Evolutionary conservation across 2,888 invertebrate genomes (phyloP), one percentile per base, ranked within the genome.

Genomic region (Neoascia interrupta): DNA sequence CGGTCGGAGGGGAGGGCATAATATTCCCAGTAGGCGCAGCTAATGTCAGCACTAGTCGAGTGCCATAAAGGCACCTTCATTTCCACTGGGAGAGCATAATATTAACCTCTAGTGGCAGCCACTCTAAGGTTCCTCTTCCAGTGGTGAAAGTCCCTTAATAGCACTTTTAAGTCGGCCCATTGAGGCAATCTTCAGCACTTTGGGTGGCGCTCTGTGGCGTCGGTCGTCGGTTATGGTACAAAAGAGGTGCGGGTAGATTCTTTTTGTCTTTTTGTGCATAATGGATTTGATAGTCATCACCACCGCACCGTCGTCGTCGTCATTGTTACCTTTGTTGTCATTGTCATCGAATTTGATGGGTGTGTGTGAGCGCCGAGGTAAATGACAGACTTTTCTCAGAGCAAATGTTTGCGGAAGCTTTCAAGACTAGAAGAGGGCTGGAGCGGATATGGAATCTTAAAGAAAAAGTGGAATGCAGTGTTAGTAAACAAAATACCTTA

Each of bases 71-170:
- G 36, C 16, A 23, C 41, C 39, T 51, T 66, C 18, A 13, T 15
- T n/a, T 19, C 11, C 21, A 31, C 13, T 39, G 13, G 13, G 34
- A 51, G 49, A 41, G 34, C 54, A 54, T 18, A 41, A 53, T 41
- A 37, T 23, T 75, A 49, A 75, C 41, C 61, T 69, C 75, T 63
- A 51, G 69, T 63, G 61, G 49, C 54, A 75, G 75, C 49, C 61
- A 69, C 63, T 69, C 63, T 39, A 69, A 63, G 36, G 56, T 51
- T 51, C 45, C 61, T 61, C 36, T 51, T n/a, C n/a, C n/a, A 69
- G 69, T 75, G 75, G 63, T 63, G 61, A 51, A 75, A 75, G 63
- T 75, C 56, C 51, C 41, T 43, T 75, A 75, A 69, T 69, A 69
- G 69, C 61, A 58, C 69, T 75, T 75, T 69, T 51, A 63, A 75